phyloP scores from a whole-genome alignment of 1,140 invertebrate species.

The Potamilus streckersoni region DNA sequence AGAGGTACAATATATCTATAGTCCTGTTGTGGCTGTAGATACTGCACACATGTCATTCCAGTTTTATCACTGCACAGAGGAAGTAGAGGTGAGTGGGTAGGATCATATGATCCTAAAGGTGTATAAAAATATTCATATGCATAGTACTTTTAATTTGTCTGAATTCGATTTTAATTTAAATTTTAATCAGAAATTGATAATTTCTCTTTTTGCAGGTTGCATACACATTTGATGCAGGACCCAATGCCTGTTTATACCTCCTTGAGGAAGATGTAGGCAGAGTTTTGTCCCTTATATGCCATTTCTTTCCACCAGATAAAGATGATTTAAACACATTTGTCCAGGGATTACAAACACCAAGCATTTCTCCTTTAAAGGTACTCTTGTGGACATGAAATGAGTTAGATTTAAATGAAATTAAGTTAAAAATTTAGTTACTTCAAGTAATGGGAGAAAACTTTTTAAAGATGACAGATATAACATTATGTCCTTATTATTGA shows the following conservation, averaged over 20 bases:
- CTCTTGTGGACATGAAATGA: too few species aligned
- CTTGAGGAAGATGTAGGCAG: conserved; percentile 80
- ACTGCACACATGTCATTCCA: too few species aligned
- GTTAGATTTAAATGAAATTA: neutral
- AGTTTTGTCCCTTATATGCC: conserved; percentile 70
- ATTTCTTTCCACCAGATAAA: conserved; percentile 77
- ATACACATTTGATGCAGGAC: conserved; percentile 98
- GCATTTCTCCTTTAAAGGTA: conserved; percentile 10
- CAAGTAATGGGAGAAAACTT: neutral
- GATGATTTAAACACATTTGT: conserved; percentile 11
- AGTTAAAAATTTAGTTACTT: neutral
- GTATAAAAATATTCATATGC: too few species aligned
- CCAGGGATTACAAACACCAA: conserved; percentile 17
- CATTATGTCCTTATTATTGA: neutral
- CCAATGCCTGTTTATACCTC: conserved; percentile 93
- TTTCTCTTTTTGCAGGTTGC: conserved; percentile 76
- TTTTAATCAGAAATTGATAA: too few species aligned
- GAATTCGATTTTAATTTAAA: too few species aligned
- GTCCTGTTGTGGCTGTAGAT: too few species aligned
- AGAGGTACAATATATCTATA: too few species aligned
- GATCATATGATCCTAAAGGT: too few species aligned
- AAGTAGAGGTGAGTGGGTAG: too few species aligned
- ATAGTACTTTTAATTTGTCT: neutral
- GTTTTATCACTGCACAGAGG: too few species aligned
- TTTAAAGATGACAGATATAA: neutral